These are phyloP conservation scores for Caenorhabditis sp. DNA, from an alignment of 2,888 invertebrate genomes.

Conservation along the genomic window DNA sequence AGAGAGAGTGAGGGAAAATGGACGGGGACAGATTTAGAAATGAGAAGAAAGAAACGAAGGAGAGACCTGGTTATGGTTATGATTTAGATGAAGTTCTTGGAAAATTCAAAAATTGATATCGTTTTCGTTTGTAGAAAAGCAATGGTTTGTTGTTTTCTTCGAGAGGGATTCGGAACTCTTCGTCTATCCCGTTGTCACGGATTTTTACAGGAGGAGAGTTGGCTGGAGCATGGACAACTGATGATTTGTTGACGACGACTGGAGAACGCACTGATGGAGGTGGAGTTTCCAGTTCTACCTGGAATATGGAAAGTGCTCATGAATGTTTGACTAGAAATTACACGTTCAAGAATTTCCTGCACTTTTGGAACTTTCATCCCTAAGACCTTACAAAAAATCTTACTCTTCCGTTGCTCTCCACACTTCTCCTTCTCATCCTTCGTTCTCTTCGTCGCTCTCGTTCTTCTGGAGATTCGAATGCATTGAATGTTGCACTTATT, in stretches of 20 bases:
- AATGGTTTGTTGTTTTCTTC: constrained; percentile 77
- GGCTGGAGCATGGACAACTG: constrained; percentile 58
- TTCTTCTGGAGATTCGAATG: constrained; percentile 66
- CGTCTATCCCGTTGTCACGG: constrained; percentile 70
- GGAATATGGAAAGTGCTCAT: background rate
- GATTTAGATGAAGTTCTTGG: constrained; percentile 76
- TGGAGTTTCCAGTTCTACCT: constrained; percentile 65
- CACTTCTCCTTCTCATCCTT: constrained; percentile 71
- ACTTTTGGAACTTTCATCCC: background rate
- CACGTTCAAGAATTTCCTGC: background rate
- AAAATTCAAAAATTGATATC: constrained; percentile 81
- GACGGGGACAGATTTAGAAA: constrained; percentile 15
- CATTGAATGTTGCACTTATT: constrained; percentile 66
- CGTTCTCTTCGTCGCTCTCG: constrained; percentile 73
- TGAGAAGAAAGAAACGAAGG: background rate
- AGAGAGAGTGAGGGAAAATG: constrained; percentile 10
- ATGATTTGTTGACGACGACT: constrained; percentile 67
- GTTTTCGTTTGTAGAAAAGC: constrained; percentile 78
- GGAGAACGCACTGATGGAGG: constrained; percentile 68
- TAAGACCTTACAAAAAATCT: background rate
- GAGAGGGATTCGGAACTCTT: constrained; percentile 74
- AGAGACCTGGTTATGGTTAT: constrained; percentile 60
- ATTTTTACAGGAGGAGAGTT: constrained; percentile 64
- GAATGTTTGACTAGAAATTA: background rate
- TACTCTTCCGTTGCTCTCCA: constrained; percentile 71